A percentile compares a stretch with the other conserved stretches of the same genome.
phyloP scores from a whole-genome alignment of 2,797 vertebrate genomes.

The Phalloptychus januarius region DNA sequence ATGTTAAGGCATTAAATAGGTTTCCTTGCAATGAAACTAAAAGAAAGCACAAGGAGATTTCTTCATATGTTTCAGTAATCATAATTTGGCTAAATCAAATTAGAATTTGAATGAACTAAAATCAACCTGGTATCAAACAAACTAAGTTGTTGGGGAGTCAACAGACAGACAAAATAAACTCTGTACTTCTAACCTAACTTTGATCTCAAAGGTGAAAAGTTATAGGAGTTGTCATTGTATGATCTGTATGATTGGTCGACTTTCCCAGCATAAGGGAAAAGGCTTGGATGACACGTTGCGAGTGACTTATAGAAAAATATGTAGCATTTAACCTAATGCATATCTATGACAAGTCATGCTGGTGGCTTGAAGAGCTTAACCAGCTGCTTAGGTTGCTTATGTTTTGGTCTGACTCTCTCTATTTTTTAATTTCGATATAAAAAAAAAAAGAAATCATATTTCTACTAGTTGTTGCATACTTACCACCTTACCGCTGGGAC shows the following conservation, averaged over 20 bases:
- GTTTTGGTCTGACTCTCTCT: not conserved
- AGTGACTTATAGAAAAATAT: not conserved
- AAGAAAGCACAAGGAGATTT: not conserved
- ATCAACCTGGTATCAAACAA: not conserved
- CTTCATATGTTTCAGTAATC: not conserved
- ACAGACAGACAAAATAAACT: not conserved
- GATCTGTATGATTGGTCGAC: not conserved
- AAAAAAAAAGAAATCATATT: not conserved
- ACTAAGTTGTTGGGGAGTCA: not conserved
- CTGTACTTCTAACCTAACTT: not conserved
- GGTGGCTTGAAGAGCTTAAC: not conserved
- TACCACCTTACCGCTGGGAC: conserved; percentile 35
- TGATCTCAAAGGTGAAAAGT: not conserved
- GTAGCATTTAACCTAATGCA: not conserved
- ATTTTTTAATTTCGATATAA: not conserved
- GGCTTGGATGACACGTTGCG: not conserved
- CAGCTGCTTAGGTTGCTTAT: not conserved
- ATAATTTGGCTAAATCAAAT: not conserved
- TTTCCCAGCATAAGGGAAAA: not conserved
- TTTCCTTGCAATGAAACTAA: not conserved
- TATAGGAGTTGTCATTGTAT: not conserved
- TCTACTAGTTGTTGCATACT: not conserved
- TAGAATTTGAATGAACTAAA: not conserved
- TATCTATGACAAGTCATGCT: not conserved
- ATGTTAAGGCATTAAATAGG: conserved; percentile 13